phyloP scores from a whole-genome alignment of 37 sponge, comb jelly and placozoan species.

The Spongia lamella region DNA sequence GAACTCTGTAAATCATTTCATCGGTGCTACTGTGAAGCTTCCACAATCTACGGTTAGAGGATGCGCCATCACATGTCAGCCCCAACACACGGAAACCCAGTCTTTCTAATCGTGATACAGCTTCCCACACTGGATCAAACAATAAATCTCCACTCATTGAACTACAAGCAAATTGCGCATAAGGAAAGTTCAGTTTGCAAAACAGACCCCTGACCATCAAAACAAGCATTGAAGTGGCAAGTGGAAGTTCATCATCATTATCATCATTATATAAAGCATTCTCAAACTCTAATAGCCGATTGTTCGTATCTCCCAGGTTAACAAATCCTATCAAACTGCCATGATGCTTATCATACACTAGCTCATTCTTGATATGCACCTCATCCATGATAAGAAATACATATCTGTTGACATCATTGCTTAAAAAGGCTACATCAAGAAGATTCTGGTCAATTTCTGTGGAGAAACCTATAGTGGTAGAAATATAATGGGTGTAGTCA shows the following conservation, averaged over 20 bases:
- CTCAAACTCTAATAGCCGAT: slow-evolving; percentile 18
- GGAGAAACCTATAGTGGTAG: slow-evolving; percentile 26
- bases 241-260: neutral
- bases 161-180: slow-evolving; percentile 40
- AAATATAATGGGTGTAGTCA: slow-evolving; percentile 35
- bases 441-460: too few relatives aligned
- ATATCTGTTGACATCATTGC: slow-evolving; percentile 29
- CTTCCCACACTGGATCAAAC: slow-evolving; percentile 45
- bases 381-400: slow-evolving; percentile 34
- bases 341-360: slow-evolving; percentile 41
- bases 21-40: neutral
- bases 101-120: too few relatives aligned
- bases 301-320: slow-evolving; percentile 23
- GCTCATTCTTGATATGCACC: slow-evolving; percentile 30
- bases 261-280: too few relatives aligned
- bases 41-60: too few relatives aligned
- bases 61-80: too few relatives aligned
- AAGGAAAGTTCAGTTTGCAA: slow-evolving; percentile 28
- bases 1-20: slow-evolving; percentile 5
- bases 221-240: slow-evolving; percentile 43
- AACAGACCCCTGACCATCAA: slow-evolving; percentile 45
- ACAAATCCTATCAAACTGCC: slow-evolving; percentile 26
- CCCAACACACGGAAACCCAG: too few relatives aligned
- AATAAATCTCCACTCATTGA: slow-evolving; percentile 33
- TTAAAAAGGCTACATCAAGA: too few relatives aligned